Evolutionary conservation across 1,140 invertebrate species (phyloP), one percentile per base, ranked within the genome.

Genomic region (Lordiphosa mommai): DNA sequence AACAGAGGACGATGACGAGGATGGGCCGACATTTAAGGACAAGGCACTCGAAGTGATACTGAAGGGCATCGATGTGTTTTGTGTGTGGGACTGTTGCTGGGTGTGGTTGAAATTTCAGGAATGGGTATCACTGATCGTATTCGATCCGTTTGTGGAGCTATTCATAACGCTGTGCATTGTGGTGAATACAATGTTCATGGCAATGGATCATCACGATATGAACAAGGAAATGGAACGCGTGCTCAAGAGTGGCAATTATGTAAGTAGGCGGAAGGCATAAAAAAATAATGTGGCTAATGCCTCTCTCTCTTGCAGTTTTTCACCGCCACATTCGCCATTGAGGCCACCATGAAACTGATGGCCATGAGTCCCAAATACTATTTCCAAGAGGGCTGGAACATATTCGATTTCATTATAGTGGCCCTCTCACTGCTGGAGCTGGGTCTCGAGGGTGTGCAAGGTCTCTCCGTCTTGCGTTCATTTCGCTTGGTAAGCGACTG

Each of bases 341-440:
- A 99, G 93, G 97, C 96, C n/a, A 94, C 93, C 20, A 90, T 98
- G 89, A 99, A 99, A 90, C 91, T 99, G 59, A 94, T 98, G 84
- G 98, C 98, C 3, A 96, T 99, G 94, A 98, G 96, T 90, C 97
- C 97, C 47, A 96, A 98, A 85, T 96, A 92, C 90, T 99, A 99
- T 90, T 98, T 99, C 92, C 96, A 98, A 93, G 97, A 98, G 90
- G 96, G 97, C 50, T 99, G 97, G 97, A 99, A 99, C 89, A 97
- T 98, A 74, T 99, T 99, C 90, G 98, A 99, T 91, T 98, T 98
- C 89, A 95, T 99, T 79, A 99, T 99, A 89, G 98, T 99, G 72
- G 93, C 96, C 27, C 92, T 99, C 61, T 99, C 98, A 64, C 91
- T 99, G 52, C 90, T 99, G 66, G 98, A 99, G 90, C 91, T 99